Percentiles rank a stretch among this genome's conserved stretches.
Conservation (phyloP, 2,797 vertebrate genomes). For the Pogonophryne albipinna region DNA sequence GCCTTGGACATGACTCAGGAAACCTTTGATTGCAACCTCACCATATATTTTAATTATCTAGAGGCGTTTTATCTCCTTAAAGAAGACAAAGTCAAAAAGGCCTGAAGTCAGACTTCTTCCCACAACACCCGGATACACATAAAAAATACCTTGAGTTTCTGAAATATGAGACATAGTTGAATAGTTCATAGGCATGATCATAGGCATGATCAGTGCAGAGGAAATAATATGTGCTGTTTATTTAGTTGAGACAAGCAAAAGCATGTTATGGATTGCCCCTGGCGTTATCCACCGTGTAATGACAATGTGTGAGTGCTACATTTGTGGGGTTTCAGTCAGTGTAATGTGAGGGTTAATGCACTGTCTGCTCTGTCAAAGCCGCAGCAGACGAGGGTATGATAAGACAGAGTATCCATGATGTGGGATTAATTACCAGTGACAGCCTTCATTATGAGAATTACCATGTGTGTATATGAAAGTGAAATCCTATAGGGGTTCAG, state of each 20-base stretch:
- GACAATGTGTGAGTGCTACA: conserved; percentile 41
- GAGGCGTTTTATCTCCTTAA: not conserved
- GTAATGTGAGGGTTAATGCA: conserved; percentile 47
- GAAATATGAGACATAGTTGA: conserved; percentile 13
- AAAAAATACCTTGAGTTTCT: conserved; percentile 3
- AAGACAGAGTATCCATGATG: conserved; percentile 40
- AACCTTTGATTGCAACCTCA: not conserved
- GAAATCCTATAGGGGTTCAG: conserved; percentile 64
- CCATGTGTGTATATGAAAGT: conserved; percentile 40
- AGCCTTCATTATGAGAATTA: conserved; percentile 70
- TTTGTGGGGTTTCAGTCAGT: conserved; percentile 37
- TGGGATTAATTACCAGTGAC: conserved; percentile 61
- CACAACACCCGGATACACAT: not conserved
- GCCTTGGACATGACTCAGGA: not conserved
- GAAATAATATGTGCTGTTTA: conserved; percentile 38
- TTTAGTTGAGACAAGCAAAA: conserved; percentile 28
- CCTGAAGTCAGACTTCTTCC: not conserved
- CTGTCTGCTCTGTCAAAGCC: conserved; percentile 48
- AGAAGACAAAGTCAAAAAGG: not conserved
- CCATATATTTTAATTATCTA: too few relatives aligned
- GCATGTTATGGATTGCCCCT: conserved; percentile 30
- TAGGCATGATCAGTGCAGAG: conserved; percentile 13
- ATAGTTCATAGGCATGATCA: conserved; percentile 20
- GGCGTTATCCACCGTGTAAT: conserved; percentile 33
- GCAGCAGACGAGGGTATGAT: conserved; percentile 50